Conservation (phyloP, 1,140 invertebrate genomes). For the Orchesella cincta region DNA sequence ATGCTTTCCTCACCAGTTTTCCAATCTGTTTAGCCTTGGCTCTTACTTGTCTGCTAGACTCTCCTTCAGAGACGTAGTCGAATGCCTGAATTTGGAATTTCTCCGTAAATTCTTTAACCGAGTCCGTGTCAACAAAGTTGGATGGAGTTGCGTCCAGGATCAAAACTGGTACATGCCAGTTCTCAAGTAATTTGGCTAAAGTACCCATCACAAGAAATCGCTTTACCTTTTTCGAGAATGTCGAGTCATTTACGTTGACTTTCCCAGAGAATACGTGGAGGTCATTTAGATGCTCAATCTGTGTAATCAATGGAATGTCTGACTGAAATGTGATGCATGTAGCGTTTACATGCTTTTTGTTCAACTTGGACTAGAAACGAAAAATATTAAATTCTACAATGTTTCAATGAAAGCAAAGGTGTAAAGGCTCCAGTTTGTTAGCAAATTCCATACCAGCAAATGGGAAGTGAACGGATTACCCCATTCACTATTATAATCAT, state of each 20-base stretch:
- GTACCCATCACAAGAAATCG: conserved; percentile 11
- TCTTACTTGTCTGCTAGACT: neutral
- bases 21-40: neutral
- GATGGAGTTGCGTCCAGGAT: conserved; percentile 8
- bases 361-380: too few species aligned
- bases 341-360: neutral
- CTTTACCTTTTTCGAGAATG: neutral
- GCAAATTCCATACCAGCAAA: neutral
- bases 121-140: neutral
- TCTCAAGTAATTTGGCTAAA: conserved; percentile 10
- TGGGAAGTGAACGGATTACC: neutral
- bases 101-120: neutral
- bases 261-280: neutral
- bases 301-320: neutral
- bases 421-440: neutral
- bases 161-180: conserved; percentile 9
- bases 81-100: neutral
- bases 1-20: neutral
- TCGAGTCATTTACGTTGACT: neutral
- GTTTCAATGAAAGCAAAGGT: too few species aligned
- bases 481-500: neutral
- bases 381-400: too few species aligned
- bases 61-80: neutral
- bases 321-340: conserved; percentile 1
- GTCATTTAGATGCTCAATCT: neutral